Conservation (phyloP, 2,113 vertebrate genomes). For the Alouatta palliata region DNA sequence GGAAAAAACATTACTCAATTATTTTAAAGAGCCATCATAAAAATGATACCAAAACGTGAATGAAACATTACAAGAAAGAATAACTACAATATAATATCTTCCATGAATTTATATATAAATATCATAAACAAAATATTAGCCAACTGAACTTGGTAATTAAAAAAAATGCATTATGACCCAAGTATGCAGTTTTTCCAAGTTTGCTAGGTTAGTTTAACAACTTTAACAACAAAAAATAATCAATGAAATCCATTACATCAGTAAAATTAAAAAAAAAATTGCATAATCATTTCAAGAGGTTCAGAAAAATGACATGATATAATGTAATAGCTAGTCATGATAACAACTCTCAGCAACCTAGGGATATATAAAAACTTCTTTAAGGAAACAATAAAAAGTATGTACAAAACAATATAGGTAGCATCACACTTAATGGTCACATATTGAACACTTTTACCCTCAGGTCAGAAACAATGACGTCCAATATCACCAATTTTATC, state of each 20-base stretch:
- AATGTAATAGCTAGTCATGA: neutral
- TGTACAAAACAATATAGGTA: neutral
- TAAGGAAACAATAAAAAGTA: neutral
- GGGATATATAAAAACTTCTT: neutral
- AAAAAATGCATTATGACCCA: neutral
- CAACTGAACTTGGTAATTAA: neutral
- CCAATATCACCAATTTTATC: neutral
- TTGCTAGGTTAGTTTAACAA: neutral
- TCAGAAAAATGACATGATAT: neutral
- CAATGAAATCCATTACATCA: neutral
- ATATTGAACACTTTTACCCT: neutral
- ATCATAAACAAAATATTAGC: neutral
- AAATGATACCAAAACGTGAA: neutral
- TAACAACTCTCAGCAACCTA: neutral
- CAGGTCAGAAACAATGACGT: neutral
- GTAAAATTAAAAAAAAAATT: neutral
- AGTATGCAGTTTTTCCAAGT: neutral
- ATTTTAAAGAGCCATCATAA: neutral
- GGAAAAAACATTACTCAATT: neutral
- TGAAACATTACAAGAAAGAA: neutral
- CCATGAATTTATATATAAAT: neutral
- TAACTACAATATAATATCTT: neutral
- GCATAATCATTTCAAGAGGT: neutral
- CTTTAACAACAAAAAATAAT: neutral
- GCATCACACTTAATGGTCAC: neutral